Percentiles rank a stretch among this genome's conserved stretches.
These are phyloP conservation scores for Platypus cylindrus DNA, from an alignment of 2,888 invertebrate genomes.

Conservation along the genomic window DNA sequence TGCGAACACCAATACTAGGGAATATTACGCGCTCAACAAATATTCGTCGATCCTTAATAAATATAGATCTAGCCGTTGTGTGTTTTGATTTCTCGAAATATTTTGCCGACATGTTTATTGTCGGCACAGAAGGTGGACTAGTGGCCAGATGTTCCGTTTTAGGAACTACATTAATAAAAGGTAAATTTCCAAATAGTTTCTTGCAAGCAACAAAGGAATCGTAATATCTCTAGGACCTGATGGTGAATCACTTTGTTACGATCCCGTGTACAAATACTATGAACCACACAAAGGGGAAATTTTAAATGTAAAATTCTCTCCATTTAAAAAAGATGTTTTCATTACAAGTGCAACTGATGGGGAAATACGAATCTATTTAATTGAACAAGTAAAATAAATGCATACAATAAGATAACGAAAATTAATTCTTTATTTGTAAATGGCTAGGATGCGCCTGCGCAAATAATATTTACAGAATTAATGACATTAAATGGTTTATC, in stretches of 20 bases:
- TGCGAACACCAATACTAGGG: conserved; percentile 27
- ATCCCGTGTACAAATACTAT: conserved; percentile 33
- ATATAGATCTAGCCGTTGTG: conserved; percentile 28
- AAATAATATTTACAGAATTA: conserved; percentile 29
- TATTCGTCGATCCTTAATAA: conserved; percentile 8
- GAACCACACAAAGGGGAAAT: conserved; percentile 32
- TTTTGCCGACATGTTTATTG: conserved; percentile 30
- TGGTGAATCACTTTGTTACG: conserved; percentile 15
- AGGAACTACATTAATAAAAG: conserved; percentile 27
- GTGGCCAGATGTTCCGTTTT: conserved; percentile 32
- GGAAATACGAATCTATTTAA: conserved; percentile 32
- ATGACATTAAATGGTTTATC: conserved; percentile 21
- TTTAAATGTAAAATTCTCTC: conserved; percentile 28
- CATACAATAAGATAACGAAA: conserved; percentile 1
- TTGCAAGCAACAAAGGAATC: neutral
- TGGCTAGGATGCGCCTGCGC: conserved; percentile 30
- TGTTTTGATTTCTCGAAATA: conserved; percentile 34
- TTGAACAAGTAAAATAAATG: conserved; percentile 32
- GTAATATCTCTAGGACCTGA: conserved; percentile 1
- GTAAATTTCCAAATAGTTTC: conserved; percentile 8
- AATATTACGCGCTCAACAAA: conserved; percentile 6
- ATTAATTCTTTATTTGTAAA: neutral
- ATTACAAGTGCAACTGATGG: conserved; percentile 30
- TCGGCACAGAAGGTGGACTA: conserved; percentile 34
- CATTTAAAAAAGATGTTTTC: conserved; percentile 32